These are phyloP conservation scores for Formica exsecta DNA, from an alignment of 1,140 invertebrate genomes.

Conservation along the genomic window DNA sequence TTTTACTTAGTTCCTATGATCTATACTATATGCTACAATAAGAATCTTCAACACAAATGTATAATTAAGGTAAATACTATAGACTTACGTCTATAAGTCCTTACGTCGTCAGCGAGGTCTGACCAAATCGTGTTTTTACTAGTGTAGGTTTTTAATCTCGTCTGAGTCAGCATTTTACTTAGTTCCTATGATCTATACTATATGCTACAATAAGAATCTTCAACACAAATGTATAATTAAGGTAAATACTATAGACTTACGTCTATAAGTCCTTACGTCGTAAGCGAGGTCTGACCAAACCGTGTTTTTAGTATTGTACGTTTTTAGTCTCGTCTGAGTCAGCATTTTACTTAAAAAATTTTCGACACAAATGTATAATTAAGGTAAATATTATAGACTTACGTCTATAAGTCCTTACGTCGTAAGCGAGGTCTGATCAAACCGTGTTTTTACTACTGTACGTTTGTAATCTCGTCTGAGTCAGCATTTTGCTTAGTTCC, in stretches of 20 bases:
- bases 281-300: neutral
- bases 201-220: no score
- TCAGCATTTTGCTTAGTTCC: no score
- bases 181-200: no score
- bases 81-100: no score
- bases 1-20: constrained; percentile 18
- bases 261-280: no score
- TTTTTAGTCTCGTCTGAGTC: neutral
- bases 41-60: constrained; percentile 7
- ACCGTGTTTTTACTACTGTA: constrained; percentile 15
- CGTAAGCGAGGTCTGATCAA: neutral
- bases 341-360: constrained; percentile 9
- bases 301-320: constrained; percentile 12
- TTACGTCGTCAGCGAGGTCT: no score
- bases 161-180: no score
- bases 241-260: neutral
- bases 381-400: neutral
- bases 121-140: no score
- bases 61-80: constrained; percentile 20
- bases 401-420: no score
- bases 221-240: no score
- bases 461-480: neutral
- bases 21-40: neutral
- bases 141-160: no score
- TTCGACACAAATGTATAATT: constrained; percentile 40